Conservation (phyloP, 2,113 vertebrate species). For the Lophius piscatorius region DNA sequence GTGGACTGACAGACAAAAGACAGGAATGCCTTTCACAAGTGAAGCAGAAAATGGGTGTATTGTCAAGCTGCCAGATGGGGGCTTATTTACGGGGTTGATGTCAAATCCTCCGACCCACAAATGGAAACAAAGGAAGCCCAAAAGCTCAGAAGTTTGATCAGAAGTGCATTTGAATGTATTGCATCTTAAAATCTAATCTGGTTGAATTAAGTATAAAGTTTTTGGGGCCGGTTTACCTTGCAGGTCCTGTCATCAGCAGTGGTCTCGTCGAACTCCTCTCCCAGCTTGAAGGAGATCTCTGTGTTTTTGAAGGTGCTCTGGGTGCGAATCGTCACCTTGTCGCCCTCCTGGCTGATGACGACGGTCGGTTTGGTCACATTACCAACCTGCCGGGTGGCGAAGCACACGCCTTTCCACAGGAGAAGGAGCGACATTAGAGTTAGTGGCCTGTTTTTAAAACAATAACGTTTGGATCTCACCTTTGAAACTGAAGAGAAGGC, state of each 20-base stretch:
- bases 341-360: conserved; percentile 89
- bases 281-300: conserved; percentile 90
- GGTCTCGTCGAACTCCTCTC: conserved; percentile 92
- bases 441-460: neutral
- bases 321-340: conserved; percentile 86
- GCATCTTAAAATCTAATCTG: no score
- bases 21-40: neutral
- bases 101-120: no score
- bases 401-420: conserved; percentile 84
- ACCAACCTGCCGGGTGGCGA: conserved; percentile 90
- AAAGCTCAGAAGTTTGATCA: no score
- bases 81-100: no score
- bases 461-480: no score
- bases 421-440: neutral
- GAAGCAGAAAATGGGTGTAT: neutral
- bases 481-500: no score
- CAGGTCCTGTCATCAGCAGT: conserved; percentile 91
- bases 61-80: conserved; percentile 1
- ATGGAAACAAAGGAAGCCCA: no score
- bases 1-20: conserved; percentile 80
- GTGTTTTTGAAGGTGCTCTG: conserved; percentile 94
- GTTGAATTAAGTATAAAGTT: no score
- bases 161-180: no score
- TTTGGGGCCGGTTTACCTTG: conserved; percentile 82
- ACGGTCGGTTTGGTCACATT: conserved; percentile 93